A percentile compares a stretch with the other conserved stretches of the same genome.
phyloP scores from a whole-genome alignment of 2,113 vertebrate genomes.

The Carassius gibelio region DNA sequence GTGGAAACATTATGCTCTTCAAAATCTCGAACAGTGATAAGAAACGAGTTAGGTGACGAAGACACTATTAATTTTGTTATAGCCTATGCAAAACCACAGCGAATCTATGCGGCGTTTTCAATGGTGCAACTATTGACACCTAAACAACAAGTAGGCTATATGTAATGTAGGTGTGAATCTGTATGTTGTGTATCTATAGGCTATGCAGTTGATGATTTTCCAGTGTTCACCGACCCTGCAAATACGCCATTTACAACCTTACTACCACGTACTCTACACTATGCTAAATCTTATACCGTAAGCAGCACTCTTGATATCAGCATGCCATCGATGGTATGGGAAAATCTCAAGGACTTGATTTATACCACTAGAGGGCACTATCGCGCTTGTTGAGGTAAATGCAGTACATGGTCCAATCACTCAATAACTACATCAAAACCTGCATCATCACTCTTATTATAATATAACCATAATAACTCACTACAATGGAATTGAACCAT shows the following conservation, averaged over 20 bases:
- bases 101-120: not conserved
- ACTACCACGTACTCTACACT: not conserved
- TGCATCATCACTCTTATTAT: not conserved
- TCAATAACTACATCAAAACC: not conserved
- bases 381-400: not conserved
- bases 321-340: not conserved
- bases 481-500: not conserved
- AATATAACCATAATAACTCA: not conserved
- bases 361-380: slow-evolving; percentile 45
- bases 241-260: not conserved
- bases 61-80: not conserved
- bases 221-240: not conserved
- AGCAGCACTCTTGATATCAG: not conserved
- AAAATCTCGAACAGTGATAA: not conserved
- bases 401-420: not conserved
- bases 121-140: not conserved
- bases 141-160: not conserved
- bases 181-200: not conserved
- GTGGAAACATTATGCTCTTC: not conserved
- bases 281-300: not conserved
- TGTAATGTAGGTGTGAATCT: not conserved
- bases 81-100: not conserved
- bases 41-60: not conserved
- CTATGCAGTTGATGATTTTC: not conserved
- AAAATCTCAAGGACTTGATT: not conserved